Conservation (phyloP, 2,888 invertebrate species). For the Panorpa germanica region DNA sequence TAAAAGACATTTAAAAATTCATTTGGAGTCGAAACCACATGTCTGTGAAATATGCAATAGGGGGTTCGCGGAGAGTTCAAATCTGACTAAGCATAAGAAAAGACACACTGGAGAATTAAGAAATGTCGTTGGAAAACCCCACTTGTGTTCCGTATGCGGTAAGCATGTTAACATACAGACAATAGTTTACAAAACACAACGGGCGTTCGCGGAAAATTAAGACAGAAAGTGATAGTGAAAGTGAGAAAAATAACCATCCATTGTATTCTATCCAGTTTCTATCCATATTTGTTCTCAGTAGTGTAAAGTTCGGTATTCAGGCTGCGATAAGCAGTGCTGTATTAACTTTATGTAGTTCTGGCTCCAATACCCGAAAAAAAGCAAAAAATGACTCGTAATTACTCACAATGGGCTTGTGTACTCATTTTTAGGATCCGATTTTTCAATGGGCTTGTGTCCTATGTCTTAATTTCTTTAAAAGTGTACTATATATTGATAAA, state of each 20-base stretch:
- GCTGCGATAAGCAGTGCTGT: neutral
- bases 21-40: constrained; percentile 26
- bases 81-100: constrained; percentile 28
- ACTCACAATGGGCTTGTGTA: too few relatives aligned
- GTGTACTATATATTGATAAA: too few relatives aligned
- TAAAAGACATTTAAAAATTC: constrained; percentile 26
- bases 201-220: too few relatives aligned
- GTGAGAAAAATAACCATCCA: neutral
- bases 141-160: constrained; percentile 26
- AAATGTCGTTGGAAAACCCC: constrained; percentile 25
- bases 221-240: too few relatives aligned
- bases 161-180: too few relatives aligned
- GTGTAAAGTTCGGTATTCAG: neutral
- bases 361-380: too few relatives aligned
- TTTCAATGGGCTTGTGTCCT: too few relatives aligned
- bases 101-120: constrained; percentile 28
- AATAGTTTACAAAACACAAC: too few relatives aligned
- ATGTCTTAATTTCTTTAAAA: too few relatives aligned
- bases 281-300: neutral
- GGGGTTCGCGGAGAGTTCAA: constrained; percentile 29
- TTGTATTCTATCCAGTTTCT: neutral
- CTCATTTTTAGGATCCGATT: too few relatives aligned
- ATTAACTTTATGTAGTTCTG: too few relatives aligned
- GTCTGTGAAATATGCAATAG: constrained; percentile 27
- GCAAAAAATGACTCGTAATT: too few relatives aligned